These are phyloP conservation scores for Falco berigora DNA, from an alignment of 2,797 vertebrate species.

Conservation along the genomic window DNA sequence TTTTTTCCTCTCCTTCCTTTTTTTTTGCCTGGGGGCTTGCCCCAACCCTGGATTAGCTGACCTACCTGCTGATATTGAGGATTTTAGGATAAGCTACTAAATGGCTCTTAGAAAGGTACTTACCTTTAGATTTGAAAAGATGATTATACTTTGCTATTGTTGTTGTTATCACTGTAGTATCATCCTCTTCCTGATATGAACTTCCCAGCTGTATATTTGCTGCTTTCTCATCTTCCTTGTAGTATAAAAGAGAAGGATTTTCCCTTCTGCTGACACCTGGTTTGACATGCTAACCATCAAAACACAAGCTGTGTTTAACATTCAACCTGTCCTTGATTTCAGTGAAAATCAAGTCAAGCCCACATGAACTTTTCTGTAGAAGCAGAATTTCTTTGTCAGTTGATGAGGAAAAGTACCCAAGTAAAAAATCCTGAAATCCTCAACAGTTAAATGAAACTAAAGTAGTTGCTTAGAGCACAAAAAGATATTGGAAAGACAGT, in stretches of 20 bases:
- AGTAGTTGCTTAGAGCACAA: background rate
- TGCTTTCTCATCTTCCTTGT: background rate
- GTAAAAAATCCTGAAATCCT: background rate
- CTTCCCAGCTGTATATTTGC: background rate
- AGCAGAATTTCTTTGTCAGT: background rate
- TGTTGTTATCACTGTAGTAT: background rate
- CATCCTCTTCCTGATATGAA: background rate
- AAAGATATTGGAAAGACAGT: background rate
- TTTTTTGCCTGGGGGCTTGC: background rate
- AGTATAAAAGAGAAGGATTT: background rate
- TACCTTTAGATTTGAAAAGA: background rate
- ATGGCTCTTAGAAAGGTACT: background rate
- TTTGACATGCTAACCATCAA: background rate
- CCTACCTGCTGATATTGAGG: background rate
- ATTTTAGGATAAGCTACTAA: slow-evolving; percentile 10
- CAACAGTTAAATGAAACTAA: background rate
- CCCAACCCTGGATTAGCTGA: background rate
- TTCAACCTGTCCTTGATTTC: background rate
- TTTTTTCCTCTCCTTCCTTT: too few relatives aligned
- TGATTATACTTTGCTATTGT: background rate
- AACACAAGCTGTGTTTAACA: background rate
- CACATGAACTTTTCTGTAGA: background rate
- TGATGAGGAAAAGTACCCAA: background rate
- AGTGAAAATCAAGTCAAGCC: background rate
- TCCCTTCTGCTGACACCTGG: background rate